phyloP scores from a whole-genome alignment of 2,888 invertebrate species.

The Galeopsomyia nigrocyanea region DNA sequence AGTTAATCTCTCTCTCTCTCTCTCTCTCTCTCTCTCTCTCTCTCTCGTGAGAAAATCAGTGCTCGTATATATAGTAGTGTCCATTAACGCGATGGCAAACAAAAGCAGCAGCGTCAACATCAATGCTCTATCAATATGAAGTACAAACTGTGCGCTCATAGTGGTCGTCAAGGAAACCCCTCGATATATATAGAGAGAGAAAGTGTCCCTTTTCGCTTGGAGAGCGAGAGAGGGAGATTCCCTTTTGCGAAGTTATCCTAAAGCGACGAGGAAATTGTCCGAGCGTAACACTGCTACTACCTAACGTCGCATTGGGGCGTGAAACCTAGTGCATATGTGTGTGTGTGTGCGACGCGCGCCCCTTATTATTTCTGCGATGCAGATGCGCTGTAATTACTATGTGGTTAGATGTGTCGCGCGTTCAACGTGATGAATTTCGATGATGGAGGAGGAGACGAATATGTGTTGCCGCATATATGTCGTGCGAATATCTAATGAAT shows the following conservation, averaged over 20 bases:
- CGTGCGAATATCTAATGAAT: too few relatives aligned
- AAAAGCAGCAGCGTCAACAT: constrained; percentile 54
- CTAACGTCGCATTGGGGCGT: neutral
- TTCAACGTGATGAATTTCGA: neutral
- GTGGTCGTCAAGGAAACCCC: constrained; percentile 65
- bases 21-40: constrained; percentile 25
- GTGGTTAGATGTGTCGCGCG: too few relatives aligned
- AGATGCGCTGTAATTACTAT: too few relatives aligned
- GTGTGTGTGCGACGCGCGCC: too few relatives aligned
- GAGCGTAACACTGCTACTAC: constrained; percentile 10
- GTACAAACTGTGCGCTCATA: constrained; percentile 64
- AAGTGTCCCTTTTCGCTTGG: constrained; percentile 28
- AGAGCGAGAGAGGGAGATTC: constrained; percentile 34
- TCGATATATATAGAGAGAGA: constrained; percentile 42
- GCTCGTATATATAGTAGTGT: neutral
- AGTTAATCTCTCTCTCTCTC: constrained; percentile 41
- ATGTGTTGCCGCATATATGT: too few relatives aligned
- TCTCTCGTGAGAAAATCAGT: constrained; percentile 23
- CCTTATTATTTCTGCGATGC: too few relatives aligned
- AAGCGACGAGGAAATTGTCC: constrained; percentile 64
- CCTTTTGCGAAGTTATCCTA: constrained; percentile 2
- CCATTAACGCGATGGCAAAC: constrained; percentile 29
- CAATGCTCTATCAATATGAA: constrained; percentile 69
- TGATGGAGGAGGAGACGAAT: neutral
- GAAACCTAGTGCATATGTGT: too few relatives aligned